These are phyloP conservation scores for Plemyria rubiginata DNA, from an alignment of 2,888 invertebrate species.

Conservation along the genomic window DNA sequence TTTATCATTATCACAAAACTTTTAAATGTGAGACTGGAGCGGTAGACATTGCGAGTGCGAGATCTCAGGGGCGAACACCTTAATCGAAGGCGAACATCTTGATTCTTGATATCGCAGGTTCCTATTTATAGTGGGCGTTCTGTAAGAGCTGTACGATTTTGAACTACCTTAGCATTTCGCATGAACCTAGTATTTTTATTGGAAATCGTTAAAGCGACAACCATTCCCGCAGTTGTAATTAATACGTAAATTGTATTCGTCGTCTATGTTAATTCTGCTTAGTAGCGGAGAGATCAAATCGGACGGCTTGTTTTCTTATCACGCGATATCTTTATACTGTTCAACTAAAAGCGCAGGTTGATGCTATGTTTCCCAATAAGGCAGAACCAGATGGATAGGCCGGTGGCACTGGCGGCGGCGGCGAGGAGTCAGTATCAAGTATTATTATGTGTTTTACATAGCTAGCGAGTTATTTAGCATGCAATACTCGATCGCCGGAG, in stretches of 20 bases:
- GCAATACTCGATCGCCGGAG: slow-evolving; percentile 64
- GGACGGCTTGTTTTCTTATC: slow-evolving; percentile 53
- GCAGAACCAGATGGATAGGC: slow-evolving; percentile 59
- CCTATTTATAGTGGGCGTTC: not conserved
- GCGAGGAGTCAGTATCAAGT: slow-evolving; percentile 47
- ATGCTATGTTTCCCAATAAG: slow-evolving; percentile 62
- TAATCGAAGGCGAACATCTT: too few species aligned
- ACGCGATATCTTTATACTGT: slow-evolving; percentile 51
- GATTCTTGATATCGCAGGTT: too few species aligned
- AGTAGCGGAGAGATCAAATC: slow-evolving; percentile 53
- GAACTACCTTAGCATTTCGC: slow-evolving; percentile 1
- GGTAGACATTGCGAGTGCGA: too few species aligned
- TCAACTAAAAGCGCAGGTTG: slow-evolving; percentile 54
- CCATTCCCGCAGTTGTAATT: slow-evolving; percentile 41
- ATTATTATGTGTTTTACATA: slow-evolving; percentile 62
- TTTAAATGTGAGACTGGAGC: too few species aligned
- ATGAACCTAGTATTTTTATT: slow-evolving; percentile 44
- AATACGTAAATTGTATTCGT: slow-evolving; percentile 60
- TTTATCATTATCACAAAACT: too few species aligned
- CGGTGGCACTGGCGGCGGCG: slow-evolving; percentile 46
- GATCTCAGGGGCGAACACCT: too few species aligned
- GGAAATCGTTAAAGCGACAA: slow-evolving; percentile 40
- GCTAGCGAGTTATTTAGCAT: slow-evolving; percentile 64
- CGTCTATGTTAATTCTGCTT: slow-evolving; percentile 57
- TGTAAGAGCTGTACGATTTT: not conserved